phyloP scores from a whole-genome alignment of 1,140 invertebrate genomes.

The Drosophila mauritiana region DNA sequence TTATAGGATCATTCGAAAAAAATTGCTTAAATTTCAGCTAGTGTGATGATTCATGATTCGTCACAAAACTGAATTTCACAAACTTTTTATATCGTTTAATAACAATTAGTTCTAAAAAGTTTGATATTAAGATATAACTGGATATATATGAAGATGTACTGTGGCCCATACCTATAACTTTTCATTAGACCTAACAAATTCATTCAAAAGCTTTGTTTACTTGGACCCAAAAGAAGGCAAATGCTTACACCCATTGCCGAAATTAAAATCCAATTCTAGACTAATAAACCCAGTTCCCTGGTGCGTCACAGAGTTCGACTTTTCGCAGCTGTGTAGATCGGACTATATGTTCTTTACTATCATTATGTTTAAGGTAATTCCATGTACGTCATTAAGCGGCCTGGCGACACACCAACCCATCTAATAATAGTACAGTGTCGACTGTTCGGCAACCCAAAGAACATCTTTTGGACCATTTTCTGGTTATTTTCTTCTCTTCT shows the following conservation, averaged over 20 bases:
- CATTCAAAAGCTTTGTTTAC: not conserved
- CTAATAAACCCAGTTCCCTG: constrained; percentile 25
- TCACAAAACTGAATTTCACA: too few relatives aligned
- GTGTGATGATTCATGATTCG: too few relatives aligned
- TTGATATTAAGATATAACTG: too few relatives aligned
- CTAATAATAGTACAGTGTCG: constrained; percentile 37
- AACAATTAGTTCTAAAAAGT: too few relatives aligned
- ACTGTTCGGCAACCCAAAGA: constrained; percentile 19
- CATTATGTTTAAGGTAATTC: constrained; percentile 35
- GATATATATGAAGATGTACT: too few relatives aligned
- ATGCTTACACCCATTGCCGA: not conserved
- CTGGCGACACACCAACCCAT: constrained; percentile 17
- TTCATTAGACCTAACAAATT: too few relatives aligned
- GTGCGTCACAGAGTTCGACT: constrained; percentile 51
- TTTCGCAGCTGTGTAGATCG: constrained; percentile 60
- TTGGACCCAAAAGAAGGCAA: not conserved
- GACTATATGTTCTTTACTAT: not conserved
- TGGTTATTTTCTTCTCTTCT: constrained; percentile 19
- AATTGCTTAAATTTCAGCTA: too few relatives aligned
- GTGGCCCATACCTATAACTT: too few relatives aligned
- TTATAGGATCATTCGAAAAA: too few relatives aligned
- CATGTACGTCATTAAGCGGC: constrained; percentile 59
- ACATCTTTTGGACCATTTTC: constrained; percentile 28
- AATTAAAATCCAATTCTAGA: constrained; percentile 11
- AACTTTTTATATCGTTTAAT: too few relatives aligned